Conservation (phyloP, 1,140 invertebrate genomes). For the Maconellicoccus hirsutus region DNA sequence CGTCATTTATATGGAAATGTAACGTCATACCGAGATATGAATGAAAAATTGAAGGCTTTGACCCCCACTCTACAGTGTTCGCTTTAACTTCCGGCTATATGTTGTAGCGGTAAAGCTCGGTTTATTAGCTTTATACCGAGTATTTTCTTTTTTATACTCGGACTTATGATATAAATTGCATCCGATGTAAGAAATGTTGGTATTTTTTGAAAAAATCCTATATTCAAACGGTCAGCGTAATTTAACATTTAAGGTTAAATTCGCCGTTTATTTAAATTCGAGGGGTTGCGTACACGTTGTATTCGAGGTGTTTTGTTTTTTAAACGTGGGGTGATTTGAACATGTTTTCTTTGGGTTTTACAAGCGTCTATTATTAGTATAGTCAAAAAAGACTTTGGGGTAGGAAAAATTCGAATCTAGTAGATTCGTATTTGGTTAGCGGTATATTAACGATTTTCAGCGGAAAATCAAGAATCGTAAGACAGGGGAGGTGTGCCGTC, state of each 20-base stretch:
- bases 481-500: too few species aligned
- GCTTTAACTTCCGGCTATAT: conserved; percentile 4
- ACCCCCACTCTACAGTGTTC: not conserved
- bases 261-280: not conserved
- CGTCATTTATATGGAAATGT: conserved; percentile 21
- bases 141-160: not conserved
- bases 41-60: conserved; percentile 22
- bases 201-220: not conserved
- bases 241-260: conserved; percentile 1
- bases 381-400: too few species aligned
- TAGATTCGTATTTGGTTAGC: too few species aligned
- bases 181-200: not conserved
- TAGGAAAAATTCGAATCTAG: too few species aligned
- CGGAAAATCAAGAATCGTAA: too few species aligned
- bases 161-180: not conserved
- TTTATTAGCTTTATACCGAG: not conserved
- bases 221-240: not conserved
- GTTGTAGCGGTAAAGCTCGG: not conserved
- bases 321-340: too few species aligned
- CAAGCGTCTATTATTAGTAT: too few species aligned
- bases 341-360: too few species aligned
- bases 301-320: too few species aligned
- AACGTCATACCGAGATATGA: conserved; percentile 21
- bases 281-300: too few species aligned
- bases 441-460: too few species aligned